These are phyloP conservation scores for Siphonodentalium dalli DNA, from an alignment of 2,888 invertebrate genomes.

Conservation along the genomic window DNA sequence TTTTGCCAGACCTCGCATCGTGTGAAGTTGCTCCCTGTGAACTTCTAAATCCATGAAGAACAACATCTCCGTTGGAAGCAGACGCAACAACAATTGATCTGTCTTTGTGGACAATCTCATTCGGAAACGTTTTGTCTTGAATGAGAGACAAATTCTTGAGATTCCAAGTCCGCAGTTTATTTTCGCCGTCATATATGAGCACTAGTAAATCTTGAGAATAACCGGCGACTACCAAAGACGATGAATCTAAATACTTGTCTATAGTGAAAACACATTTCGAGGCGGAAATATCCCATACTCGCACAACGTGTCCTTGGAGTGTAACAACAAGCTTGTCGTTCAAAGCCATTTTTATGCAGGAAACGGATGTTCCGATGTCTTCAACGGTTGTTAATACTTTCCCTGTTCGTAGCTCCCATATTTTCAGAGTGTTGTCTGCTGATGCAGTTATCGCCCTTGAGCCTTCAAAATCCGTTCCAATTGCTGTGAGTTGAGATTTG, in stretches of 20 bases:
- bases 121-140: constrained; percentile 37
- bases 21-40: constrained; percentile 48
- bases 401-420: constrained; percentile 59
- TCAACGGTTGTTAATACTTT: constrained; percentile 50
- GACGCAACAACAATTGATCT: constrained; percentile 47
- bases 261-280: constrained; percentile 40
- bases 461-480: constrained; percentile 54
- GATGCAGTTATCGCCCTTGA: constrained; percentile 54
- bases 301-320: constrained; percentile 47
- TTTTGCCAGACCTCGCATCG: constrained; percentile 49
- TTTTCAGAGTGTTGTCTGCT: constrained; percentile 56
- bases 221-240: constrained; percentile 46
- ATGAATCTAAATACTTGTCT: constrained; percentile 51
- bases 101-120: constrained; percentile 50
- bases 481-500: constrained; percentile 55
- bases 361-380: constrained; percentile 50
- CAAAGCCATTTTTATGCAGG: constrained; percentile 39
- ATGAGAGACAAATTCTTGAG: constrained; percentile 36
- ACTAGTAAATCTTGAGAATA: constrained; percentile 51
- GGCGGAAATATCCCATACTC: constrained; percentile 49
- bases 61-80: constrained; percentile 43
- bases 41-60: constrained; percentile 55
- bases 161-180: constrained; percentile 51
- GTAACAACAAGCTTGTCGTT: constrained; percentile 48
- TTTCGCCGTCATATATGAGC: constrained; percentile 55